Conservation (phyloP, 2,888 invertebrate species). For the Ormyrus thymus region DNA sequence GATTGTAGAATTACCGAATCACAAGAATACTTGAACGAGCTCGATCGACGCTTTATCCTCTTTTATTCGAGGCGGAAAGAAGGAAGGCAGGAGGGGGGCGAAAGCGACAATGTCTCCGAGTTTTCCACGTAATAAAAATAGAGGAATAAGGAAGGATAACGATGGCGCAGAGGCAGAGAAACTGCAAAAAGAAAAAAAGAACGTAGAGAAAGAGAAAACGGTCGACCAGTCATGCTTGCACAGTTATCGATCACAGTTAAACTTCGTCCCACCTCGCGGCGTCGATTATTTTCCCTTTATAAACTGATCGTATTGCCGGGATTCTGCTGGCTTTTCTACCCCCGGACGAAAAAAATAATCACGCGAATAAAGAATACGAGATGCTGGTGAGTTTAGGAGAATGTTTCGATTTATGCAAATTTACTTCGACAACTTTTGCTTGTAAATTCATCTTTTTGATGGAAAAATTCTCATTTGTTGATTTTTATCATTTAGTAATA, state of each 20-base stretch:
- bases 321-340: not conserved
- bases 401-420: too few species aligned
- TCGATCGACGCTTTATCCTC: too few species aligned
- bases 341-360: not conserved
- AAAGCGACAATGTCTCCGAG: not conserved
- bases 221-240: slow-evolving; percentile 22
- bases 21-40: too few species aligned
- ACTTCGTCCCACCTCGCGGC: not conserved
- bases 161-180: not conserved
- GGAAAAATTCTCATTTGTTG: too few species aligned
- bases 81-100: too few species aligned
- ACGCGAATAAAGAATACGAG: too few species aligned
- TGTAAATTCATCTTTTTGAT: too few species aligned
- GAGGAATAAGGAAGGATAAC: not conserved
- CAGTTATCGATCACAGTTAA: slow-evolving; percentile 37
- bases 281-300: slow-evolving; percentile 17
- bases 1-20: too few species aligned
- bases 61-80: too few species aligned
- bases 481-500: too few species aligned
- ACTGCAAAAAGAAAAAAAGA: not conserved
- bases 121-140: not conserved
- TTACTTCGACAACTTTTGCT: too few species aligned
- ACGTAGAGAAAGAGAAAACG: not conserved
- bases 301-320: not conserved
- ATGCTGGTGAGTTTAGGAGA: too few species aligned